phyloP scores from a whole-genome alignment of 2,113 vertebrate species.

The Apus apus region DNA sequence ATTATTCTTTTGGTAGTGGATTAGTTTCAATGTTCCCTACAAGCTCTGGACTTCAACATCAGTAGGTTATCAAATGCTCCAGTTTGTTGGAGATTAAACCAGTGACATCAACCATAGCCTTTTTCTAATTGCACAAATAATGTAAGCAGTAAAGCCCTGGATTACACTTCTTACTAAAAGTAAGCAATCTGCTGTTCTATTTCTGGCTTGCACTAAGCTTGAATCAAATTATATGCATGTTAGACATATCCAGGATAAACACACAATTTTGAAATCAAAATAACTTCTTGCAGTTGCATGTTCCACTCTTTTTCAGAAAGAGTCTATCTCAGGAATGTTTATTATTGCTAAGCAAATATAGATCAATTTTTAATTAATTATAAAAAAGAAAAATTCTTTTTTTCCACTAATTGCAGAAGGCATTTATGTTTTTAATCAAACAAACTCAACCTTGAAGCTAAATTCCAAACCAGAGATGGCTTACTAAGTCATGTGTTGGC shows the following conservation, averaged over 20 bases:
- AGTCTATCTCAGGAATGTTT: background rate
- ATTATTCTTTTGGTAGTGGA: background rate
- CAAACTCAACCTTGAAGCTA: background rate
- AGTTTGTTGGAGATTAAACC: conserved; percentile 38
- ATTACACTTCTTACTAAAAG: conserved; percentile 58
- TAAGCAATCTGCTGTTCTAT: conserved; percentile 65
- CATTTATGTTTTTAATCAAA: background rate
- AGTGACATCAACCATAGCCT: conserved; percentile 18
- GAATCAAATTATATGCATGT: conserved; percentile 40
- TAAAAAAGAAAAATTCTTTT: background rate
- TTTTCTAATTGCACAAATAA: conserved; percentile 63
- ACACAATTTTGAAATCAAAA: conserved; percentile 12
- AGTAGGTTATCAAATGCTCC: conserved; percentile 8
- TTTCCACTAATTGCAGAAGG: background rate
- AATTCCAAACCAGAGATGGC: background rate
- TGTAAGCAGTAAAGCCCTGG: conserved; percentile 55
- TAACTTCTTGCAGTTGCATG: background rate
- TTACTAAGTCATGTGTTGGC: background rate
- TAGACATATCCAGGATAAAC: conserved; percentile 36
- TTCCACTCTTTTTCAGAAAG: background rate
- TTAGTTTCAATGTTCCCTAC: background rate
- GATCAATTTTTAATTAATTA: conserved; percentile 1
- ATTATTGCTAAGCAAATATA: background rate
- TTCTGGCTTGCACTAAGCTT: conserved; percentile 15
- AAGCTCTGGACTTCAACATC: background rate